Conservation (phyloP, 1,140 invertebrate species). For the Conus ventricosus region DNA sequence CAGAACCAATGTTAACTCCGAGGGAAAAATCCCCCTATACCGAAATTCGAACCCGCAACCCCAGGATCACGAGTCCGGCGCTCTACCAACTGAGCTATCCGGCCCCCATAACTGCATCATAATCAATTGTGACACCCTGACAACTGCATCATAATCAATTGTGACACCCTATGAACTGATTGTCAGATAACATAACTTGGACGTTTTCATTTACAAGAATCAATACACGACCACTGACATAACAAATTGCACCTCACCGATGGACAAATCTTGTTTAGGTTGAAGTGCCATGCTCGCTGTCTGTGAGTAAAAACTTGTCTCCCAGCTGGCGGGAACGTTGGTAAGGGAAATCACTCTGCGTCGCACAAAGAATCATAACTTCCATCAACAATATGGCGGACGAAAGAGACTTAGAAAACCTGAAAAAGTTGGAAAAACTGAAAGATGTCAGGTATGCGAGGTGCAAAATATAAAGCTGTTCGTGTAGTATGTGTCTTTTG, state of each 20-base stretch:
- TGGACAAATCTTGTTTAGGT: conserved; percentile 58
- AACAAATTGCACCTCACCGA: conserved; percentile 44
- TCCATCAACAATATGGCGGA: conserved; percentile 44
- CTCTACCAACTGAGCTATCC: too few relatives aligned
- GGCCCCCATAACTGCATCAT: too few relatives aligned
- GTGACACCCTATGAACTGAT: too few relatives aligned
- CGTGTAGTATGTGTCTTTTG: too few relatives aligned
- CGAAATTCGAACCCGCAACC: too few relatives aligned
- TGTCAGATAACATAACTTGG: too few relatives aligned
- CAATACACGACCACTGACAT: neutral
- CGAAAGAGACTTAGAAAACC: conserved; percentile 43
- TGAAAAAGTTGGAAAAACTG: conserved; percentile 46
- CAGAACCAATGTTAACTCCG: too few relatives aligned
- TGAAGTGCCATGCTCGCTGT: conserved; percentile 53
- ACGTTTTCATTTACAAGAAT: neutral
- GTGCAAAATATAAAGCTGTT: too few relatives aligned
- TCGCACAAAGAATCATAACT: neutral
- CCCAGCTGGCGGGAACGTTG: conserved; percentile 24
- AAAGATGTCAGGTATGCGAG: conserved; percentile 43
- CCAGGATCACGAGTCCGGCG: too few relatives aligned
- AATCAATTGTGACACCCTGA: too few relatives aligned
- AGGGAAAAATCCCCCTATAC: too few relatives aligned
- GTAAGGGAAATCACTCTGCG: conserved; percentile 8
- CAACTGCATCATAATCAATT: too few relatives aligned
- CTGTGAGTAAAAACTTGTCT: neutral